Evolutionary conservation across 2,888 invertebrate species (phyloP).

Genomic region (Callinectes sapidus): DNA sequence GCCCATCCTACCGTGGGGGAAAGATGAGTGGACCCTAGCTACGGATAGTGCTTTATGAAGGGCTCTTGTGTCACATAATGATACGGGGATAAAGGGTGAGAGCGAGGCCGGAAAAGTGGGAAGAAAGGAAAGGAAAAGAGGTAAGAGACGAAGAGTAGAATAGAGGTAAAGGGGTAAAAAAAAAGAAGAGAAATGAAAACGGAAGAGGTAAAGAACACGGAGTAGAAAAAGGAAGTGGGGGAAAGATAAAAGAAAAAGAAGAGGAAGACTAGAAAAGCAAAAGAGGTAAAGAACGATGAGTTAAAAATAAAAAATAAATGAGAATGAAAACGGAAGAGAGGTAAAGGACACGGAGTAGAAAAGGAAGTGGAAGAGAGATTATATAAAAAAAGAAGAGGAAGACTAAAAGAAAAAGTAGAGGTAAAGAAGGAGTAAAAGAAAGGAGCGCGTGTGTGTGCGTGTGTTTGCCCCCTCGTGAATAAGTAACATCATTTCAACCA

Average conservation of each 20-base stretch:
- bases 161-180: not conserved
- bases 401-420: too few relatives aligned
- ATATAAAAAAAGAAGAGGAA: too few relatives aligned
- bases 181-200: not conserved
- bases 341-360: not conserved
- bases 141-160: not conserved
- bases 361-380: not conserved
- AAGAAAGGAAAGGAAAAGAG: not conserved
- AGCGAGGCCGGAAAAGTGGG: too few relatives aligned
- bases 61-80: not conserved
- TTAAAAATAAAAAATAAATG: not conserved
- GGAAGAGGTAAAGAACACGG: too few relatives aligned
- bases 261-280: not conserved
- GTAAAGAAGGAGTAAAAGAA: not conserved
- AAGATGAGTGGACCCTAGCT: not conserved
- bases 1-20: not conserved
- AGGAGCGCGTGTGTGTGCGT: not conserved
- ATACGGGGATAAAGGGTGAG: not conserved
- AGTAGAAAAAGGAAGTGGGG: not conserved
- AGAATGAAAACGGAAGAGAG: not conserved
- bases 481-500: not conserved
- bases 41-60: too few relatives aligned
- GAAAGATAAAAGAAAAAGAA: not conserved
- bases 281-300: not conserved
- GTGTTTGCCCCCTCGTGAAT: not conserved